Base-by-base conservation (phyloP, 2,888 invertebrate species). In the Tiphia femorata region DNA sequence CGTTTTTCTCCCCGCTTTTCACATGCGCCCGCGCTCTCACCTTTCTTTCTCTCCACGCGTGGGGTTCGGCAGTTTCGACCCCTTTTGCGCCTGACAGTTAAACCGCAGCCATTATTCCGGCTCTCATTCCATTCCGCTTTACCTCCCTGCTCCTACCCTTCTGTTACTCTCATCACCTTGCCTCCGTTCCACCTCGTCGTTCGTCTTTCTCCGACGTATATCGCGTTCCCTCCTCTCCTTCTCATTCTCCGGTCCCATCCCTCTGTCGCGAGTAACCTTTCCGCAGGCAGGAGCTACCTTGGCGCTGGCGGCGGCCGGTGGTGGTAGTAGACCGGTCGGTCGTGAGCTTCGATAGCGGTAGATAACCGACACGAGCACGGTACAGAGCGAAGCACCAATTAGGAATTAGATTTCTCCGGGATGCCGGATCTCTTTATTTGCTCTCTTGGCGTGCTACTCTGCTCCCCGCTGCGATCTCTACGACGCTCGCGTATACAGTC, bases 351-450 rank as follows among this genome's bases (percentile, higher is more conserved):
- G 70, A 70, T 70, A 71, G 71, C 68, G 62, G 70, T 58, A 71
- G 70, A 70, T 67, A 70, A 67, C 71, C 68, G 70, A 67, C 68
- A 68, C 71, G 71, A 70, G 67, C 64, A 53, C 53, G 55, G 65
- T 59, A 70, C 58, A 60, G 68, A 65, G 68, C 68, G 62, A 71
- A 71, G 62, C 65, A 67, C 71, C 70, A 70, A 70, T 70, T 70
- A 70, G 71, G 70, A 70, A 70, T 70, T 70, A 70, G 71, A 70
- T 70, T 70, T 70, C 70, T 71, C 65, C 61, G 58, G 68, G 71
- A 70, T 71, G 70, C 68, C 70, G 71, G 70, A 70, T 70, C 70
- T 70, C 70, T 70, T 70, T 70, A 70, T 71, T 70, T 70, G 58
- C 65, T 70, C 65, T 71, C 65, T 62, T 58, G 64, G 68, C 71